Conservation (phyloP, 2,113 vertebrate genomes). For the Etheostoma cragini region DNA sequence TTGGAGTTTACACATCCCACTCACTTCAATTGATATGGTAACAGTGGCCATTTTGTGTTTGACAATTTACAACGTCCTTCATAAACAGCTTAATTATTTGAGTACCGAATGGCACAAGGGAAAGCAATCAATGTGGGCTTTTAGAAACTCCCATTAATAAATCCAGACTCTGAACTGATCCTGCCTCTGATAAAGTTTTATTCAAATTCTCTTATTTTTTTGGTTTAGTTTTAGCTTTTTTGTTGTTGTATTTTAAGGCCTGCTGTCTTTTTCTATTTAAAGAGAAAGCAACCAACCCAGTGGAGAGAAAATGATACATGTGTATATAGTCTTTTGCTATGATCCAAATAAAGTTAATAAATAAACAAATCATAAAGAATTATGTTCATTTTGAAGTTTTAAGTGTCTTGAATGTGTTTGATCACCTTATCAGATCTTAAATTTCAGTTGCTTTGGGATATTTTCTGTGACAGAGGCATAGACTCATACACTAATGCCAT, state of each 20-base stretch:
- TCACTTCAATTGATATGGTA: conserved; percentile 38
- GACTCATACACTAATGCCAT: conserved; percentile 42
- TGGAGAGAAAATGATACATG: conserved; percentile 82
- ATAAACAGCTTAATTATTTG: conserved; percentile 34
- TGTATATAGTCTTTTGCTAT: conserved; percentile 92
- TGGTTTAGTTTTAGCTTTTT: background rate
- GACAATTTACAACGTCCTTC: conserved; percentile 28
- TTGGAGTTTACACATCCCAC: conserved; percentile 58
- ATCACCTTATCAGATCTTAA: conserved; percentile 65
- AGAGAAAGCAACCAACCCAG: conserved; percentile 69
- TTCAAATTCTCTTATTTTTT: conserved; percentile 48
- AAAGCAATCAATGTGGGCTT: conserved; percentile 33
- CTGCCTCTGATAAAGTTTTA: conserved; percentile 56
- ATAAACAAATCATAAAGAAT: conserved; percentile 72
- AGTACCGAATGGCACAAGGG: conserved; percentile 20
- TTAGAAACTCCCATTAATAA: conserved; percentile 16
- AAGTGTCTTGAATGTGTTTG: conserved; percentile 59
- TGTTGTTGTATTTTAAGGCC: conserved; percentile 60
- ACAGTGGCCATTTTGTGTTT: conserved; percentile 52
- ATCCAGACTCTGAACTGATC: conserved; percentile 44
- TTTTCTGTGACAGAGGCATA: conserved; percentile 38
- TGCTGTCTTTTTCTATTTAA: conserved; percentile 81
- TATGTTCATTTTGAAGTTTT: conserved; percentile 65
- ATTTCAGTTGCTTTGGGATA: conserved; percentile 10
- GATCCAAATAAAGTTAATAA: conserved; percentile 93